A percentile compares a stretch with the other conserved stretches of the same genome.
Conservation (phyloP, 2,113 vertebrate genomes). For the Piaya cayana region DNA sequence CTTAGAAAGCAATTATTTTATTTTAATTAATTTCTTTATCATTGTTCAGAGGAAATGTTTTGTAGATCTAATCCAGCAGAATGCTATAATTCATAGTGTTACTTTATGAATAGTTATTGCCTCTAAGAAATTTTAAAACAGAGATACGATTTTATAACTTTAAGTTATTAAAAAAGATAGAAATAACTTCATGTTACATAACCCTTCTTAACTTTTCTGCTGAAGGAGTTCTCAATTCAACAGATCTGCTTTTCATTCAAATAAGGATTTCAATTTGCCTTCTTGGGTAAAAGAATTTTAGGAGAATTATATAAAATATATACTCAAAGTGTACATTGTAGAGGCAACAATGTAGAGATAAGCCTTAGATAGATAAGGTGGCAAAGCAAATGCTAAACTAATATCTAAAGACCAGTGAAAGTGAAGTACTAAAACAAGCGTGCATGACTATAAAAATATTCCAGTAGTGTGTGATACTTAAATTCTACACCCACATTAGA, state of each 20-base stretch:
- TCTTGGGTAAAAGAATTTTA: neutral
- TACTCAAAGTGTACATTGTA: neutral
- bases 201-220: neutral
- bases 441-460: neutral
- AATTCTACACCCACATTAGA: neutral
- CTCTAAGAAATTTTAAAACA: neutral
- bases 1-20: neutral
- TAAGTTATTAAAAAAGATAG: neutral
- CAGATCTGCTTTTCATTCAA: neutral
- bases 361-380: neutral
- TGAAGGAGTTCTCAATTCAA: neutral
- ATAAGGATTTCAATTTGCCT: neutral
- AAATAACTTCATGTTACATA: neutral
- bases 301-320: neutral
- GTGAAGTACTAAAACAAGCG: neutral
- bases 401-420: neutral
- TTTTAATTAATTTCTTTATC: neutral
- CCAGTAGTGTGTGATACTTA: neutral
- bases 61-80: neutral
- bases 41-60: neutral
- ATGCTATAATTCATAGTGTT: neutral
- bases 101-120: neutral
- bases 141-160: neutral
- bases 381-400: neutral
- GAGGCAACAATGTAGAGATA: neutral